Percentiles rank a stretch among this genome's conserved stretches.
These are phyloP conservation scores for Thelaira solivaga DNA, from an alignment of 2,888 invertebrate species.

Conservation along the genomic window DNA sequence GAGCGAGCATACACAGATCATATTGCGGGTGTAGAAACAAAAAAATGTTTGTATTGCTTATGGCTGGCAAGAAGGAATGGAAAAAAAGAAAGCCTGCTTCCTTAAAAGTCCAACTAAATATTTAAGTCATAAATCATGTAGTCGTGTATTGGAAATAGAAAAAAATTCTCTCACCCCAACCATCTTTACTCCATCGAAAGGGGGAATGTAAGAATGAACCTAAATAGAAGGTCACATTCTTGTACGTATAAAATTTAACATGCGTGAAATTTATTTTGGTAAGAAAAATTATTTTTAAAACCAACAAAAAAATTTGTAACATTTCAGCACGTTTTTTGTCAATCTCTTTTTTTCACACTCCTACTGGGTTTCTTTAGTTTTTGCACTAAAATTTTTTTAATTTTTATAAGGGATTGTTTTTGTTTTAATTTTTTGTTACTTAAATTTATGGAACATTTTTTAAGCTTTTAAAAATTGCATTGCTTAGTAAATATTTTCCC, in stretches of 20 bases:
- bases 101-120: conserved; percentile 19
- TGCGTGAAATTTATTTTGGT: conserved; percentile 72
- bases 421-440: background rate
- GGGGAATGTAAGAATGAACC: background rate
- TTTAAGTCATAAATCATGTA: conserved; percentile 63
- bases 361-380: conserved; percentile 37
- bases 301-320: conserved; percentile 56
- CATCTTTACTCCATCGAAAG: too few species aligned
- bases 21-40: conserved; percentile 41
- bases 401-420: background rate
- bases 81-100: conserved; percentile 6
- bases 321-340: conserved; percentile 64
- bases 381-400: conserved; percentile 5
- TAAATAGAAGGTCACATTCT: conserved; percentile 38
- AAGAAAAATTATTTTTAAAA: conserved; percentile 65
- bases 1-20: background rate
- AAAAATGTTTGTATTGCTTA: conserved; percentile 2
- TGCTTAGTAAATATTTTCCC: too few species aligned
- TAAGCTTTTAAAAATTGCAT: too few species aligned
- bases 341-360: conserved; percentile 16
- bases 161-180: background rate
- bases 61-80: conserved; percentile 16
- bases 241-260: conserved; percentile 42
- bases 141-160: conserved; percentile 55
- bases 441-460: background rate